These are phyloP conservation scores for Mamestra configurata DNA, from an alignment of 1,140 invertebrate species.

Conservation along the genomic window DNA sequence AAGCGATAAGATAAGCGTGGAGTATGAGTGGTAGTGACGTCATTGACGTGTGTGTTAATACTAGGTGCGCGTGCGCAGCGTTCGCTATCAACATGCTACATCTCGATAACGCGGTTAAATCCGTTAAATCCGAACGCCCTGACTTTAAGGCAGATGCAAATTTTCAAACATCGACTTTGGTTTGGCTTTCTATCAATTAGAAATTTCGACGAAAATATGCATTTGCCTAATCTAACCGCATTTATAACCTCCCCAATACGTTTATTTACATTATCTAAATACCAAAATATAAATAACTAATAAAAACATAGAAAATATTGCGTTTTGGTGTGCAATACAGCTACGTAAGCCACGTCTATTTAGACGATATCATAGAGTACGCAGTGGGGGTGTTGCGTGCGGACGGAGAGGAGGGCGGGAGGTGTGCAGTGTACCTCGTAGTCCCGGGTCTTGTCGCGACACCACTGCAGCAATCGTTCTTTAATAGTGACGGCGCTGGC, in stretches of 20 bases:
- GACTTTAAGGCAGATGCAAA: slow-evolving; percentile 53
- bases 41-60: slow-evolving; percentile 56
- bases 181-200: slow-evolving; percentile 4
- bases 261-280: slow-evolving; percentile 33
- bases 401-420: slow-evolving; percentile 43
- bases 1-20: slow-evolving; percentile 65
- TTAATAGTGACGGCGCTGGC: slow-evolving; percentile 97
- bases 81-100: slow-evolving; percentile 55
- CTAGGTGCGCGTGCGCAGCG: slow-evolving; percentile 56
- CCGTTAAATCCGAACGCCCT: slow-evolving; percentile 54
- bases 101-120: slow-evolving; percentile 55
- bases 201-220: slow-evolving; percentile 50
- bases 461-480: slow-evolving; percentile 98
- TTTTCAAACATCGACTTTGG: slow-evolving; percentile 27
- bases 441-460: slow-evolving; percentile 97
- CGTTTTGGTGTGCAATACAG: background rate
- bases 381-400: slow-evolving; percentile 59
- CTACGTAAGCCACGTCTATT: background rate
- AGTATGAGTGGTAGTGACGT: slow-evolving; percentile 56
- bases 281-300: background rate
- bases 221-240: slow-evolving; percentile 47
- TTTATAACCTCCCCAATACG: slow-evolving; percentile 54
- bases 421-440: slow-evolving; percentile 93
- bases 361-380: slow-evolving; percentile 37
- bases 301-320: background rate